A percentile compares a stretch with the other conserved stretches of the same genome.
These are phyloP conservation scores for Apomyelois bistriatella DNA, from an alignment of 2,888 invertebrate genomes.

Conservation along the genomic window DNA sequence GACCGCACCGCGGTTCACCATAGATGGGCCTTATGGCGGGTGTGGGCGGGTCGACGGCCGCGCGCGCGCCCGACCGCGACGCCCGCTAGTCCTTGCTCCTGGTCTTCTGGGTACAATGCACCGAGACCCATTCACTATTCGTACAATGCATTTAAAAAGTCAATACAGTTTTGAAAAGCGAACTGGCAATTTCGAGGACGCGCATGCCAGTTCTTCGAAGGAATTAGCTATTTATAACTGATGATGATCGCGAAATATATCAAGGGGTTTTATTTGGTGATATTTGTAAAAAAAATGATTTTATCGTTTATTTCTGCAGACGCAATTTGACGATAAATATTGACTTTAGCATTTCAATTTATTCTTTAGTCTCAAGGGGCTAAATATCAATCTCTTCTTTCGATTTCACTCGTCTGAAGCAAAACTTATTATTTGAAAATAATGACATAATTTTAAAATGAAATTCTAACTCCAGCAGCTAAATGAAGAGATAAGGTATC, in stretches of 20 bases:
- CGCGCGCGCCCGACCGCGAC: slow-evolving; percentile 54
- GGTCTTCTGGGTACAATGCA: slow-evolving; percentile 51
- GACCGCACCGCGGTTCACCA: neutral
- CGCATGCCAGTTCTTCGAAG: neutral
- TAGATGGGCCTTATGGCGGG: neutral
- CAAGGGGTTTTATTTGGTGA: no score
- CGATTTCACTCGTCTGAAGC: no score
- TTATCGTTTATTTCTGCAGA: no score
- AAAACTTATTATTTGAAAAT: no score
- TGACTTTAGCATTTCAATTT: no score
- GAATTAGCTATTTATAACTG: neutral
- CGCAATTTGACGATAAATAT: no score
- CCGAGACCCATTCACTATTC: slow-evolving; percentile 29
- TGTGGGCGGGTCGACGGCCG: slow-evolving; percentile 53
- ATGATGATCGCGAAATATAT: neutral
- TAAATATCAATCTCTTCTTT: no score
- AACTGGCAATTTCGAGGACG: neutral
- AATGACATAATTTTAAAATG: no score
- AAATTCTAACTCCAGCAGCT: no score
- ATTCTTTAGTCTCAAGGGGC: no score
- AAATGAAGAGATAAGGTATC: no score
- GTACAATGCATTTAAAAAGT: slow-evolving; percentile 16
- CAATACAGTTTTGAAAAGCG: slow-evolving; percentile 2
- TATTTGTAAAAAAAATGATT: no score
- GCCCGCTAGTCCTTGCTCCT: slow-evolving; percentile 53